Percentiles rank a stretch among this genome's conserved stretches.
Evolutionary conservation across 2,113 vertebrate genomes (phyloP).

Genomic region (Baryphthengus martii): DNA sequence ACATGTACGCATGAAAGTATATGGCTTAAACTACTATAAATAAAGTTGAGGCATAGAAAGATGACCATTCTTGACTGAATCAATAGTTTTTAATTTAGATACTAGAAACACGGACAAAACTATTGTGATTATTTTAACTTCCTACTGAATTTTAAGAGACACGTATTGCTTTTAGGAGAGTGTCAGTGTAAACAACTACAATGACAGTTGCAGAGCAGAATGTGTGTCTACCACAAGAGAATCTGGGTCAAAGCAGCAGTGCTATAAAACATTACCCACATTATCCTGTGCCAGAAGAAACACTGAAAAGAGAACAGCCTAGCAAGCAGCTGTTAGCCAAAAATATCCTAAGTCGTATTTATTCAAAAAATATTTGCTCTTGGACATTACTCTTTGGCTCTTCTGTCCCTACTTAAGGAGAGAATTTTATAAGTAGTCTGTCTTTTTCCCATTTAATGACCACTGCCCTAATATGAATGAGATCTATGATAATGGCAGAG

Average conservation of each 20-base stretch:
- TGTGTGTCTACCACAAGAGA: neutral
- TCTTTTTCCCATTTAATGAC: neutral
- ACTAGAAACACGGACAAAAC: neutral
- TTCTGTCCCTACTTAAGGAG: neutral
- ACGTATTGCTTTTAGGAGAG: neutral
- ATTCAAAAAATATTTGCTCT: constrained; percentile 8
- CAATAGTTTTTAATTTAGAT: neutral
- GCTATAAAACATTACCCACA: neutral
- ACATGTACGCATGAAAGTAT: neutral
- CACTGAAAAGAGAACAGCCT: neutral
- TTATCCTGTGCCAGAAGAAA: constrained; percentile 14
- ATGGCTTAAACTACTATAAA: neutral
- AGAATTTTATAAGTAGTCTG: neutral
- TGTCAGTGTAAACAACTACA: neutral
- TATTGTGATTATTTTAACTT: neutral
- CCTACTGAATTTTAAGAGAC: neutral
- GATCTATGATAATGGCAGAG: neutral
- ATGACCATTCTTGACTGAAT: neutral
- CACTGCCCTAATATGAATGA: neutral
- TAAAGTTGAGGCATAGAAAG: neutral
- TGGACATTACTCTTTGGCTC: neutral
- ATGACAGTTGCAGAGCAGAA: neutral
- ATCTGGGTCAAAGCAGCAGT: neutral
- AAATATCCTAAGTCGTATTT: neutral
- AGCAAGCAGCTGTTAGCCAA: neutral